Conservation (phyloP, 2,797 vertebrate genomes). For the Avahi laniger region DNA sequence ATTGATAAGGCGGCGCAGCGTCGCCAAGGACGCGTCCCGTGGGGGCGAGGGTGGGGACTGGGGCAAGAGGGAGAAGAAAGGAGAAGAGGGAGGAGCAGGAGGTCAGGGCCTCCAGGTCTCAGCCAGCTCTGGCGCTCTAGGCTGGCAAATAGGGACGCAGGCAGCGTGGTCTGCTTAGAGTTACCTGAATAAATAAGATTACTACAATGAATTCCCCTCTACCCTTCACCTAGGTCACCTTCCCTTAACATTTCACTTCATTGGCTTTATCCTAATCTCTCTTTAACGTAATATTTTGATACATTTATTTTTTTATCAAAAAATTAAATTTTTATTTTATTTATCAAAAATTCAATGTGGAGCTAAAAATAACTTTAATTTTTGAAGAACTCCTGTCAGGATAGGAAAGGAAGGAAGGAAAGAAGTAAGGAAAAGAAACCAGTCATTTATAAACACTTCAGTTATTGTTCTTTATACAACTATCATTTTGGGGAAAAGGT, state of each 20-base stretch:
- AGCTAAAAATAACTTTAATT: not conserved
- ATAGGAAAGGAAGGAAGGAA: not conserved
- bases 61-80: not conserved
- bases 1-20: rapidly evolving
- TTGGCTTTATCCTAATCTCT: not conserved
- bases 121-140: no score
- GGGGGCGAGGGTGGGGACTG: not conserved
- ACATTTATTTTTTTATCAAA: not conserved
- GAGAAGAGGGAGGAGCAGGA: no score
- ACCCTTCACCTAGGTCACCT: not conserved
- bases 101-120: not conserved
- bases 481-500: not conserved
- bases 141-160: not conserved
- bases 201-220: not conserved
- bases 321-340: no score
- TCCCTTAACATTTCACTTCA: not conserved
- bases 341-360: not conserved
- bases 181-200: not conserved
- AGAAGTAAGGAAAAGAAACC: not conserved
- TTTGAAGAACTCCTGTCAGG: not conserved
- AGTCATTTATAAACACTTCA: not conserved
- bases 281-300: not conserved
- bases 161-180: not conserved
- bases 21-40: not conserved
- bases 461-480: not conserved